Conservation (phyloP, 2,113 vertebrate genomes). For the Pitta sordida region DNA sequence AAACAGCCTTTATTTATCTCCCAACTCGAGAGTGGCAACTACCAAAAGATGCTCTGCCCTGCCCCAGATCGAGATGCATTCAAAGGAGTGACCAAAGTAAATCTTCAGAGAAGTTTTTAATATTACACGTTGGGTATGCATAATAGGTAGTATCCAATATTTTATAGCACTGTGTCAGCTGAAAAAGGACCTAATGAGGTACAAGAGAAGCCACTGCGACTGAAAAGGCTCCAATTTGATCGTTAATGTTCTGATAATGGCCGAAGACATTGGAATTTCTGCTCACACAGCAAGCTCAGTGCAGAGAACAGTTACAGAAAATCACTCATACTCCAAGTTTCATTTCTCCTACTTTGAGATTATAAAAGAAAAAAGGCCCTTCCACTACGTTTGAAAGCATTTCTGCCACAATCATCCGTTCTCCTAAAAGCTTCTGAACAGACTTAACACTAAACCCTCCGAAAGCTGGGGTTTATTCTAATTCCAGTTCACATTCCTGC, state of each 20-base stretch:
- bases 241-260: not conserved
- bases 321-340: not conserved
- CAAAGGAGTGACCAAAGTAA: not conserved
- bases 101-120: not conserved
- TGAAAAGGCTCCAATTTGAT: not conserved
- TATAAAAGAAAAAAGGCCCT: not conserved
- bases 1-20: not conserved
- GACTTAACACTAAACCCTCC: slow-evolving; percentile 18
- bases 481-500: slow-evolving; percentile 26
- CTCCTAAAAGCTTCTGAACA: slow-evolving; percentile 9
- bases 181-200: not conserved
- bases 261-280: not conserved
- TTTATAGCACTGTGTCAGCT: not conserved
- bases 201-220: not conserved
- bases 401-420: not conserved
- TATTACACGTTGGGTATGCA: not conserved
- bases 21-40: not conserved
- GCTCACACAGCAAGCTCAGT: not conserved
- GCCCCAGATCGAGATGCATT: not conserved
- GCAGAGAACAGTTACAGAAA: not conserved
- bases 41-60: not conserved
- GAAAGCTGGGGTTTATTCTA: not conserved
- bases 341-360: not conserved
- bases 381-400: not conserved
- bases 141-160: not conserved